Conservation (phyloP, 53 echinoderm and acorn worm species). For the Echinarachnius parma region DNA sequence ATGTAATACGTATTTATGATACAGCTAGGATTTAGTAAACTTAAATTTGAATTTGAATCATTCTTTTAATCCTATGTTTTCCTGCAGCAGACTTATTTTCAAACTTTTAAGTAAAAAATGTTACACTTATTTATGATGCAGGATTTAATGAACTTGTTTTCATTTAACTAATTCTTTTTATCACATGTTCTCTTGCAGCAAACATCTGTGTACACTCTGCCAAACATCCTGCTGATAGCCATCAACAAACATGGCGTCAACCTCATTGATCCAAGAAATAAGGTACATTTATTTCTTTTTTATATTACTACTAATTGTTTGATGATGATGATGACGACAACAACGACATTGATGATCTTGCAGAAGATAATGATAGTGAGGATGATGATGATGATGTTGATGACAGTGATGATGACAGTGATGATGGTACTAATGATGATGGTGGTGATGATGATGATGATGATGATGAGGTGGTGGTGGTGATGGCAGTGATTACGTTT, state of each 20-base stretch:
- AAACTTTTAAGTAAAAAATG: no score
- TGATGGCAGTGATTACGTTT: neutral
- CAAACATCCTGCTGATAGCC: slow-evolving; percentile 89
- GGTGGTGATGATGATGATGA: neutral
- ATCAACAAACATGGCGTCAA: slow-evolving; percentile 96
- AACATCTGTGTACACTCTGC: slow-evolving; percentile 88
- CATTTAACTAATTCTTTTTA: no score
- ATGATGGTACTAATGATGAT: neutral
- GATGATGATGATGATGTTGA: neutral
- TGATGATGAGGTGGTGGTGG: slow-evolving; percentile 1
- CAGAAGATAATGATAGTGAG: neutral
- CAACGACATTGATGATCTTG: slow-evolving; percentile 1
- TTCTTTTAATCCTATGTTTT: no score
- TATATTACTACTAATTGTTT: no score
- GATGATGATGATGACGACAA: slow-evolving; percentile 10
- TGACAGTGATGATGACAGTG: neutral
- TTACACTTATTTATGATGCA: no score
- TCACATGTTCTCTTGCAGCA: slow-evolving; percentile 55
- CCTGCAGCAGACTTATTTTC: neutral
- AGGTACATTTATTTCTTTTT: no score
- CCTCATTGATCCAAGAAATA: slow-evolving; percentile 73
- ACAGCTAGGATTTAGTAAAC: no score
- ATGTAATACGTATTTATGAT: no score
- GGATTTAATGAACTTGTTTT: no score
- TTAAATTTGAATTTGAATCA: no score